Evolutionary conservation across 2,113 vertebrate species (phyloP).

Genomic region (Ciconia stormi): DNA sequence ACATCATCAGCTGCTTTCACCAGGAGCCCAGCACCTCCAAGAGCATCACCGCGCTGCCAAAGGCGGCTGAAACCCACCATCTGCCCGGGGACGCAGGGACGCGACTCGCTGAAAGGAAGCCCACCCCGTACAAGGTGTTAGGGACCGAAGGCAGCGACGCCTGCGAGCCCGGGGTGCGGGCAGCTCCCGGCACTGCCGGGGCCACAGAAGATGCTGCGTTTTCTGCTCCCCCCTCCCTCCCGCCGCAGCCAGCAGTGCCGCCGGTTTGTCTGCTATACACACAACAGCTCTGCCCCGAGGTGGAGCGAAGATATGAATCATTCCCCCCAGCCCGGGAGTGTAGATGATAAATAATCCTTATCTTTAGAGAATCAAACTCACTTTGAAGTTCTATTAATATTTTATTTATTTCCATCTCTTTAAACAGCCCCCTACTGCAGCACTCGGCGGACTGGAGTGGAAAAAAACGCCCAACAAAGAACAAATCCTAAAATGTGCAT

Average conservation of each 20-base stretch:
- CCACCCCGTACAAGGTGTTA: fast-evolving
- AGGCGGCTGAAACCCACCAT: not conserved
- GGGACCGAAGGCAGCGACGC: not conserved
- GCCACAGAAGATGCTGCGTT: not conserved
- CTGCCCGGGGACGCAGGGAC: not conserved
- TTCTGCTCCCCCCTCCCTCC: not conserved
- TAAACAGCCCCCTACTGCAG: not conserved
- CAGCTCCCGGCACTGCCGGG: not conserved
- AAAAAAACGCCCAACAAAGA: not conserved
- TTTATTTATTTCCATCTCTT: not conserved
- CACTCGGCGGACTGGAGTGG: not conserved
- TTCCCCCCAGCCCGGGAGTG: not conserved
- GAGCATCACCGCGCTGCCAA: not conserved
- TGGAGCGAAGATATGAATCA: not conserved
- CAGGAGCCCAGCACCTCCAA: not conserved
- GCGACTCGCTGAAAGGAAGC: not conserved
- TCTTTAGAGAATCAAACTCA: not conserved
- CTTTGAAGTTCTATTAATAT: not conserved
- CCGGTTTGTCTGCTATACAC: not conserved
- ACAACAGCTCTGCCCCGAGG: not conserved
- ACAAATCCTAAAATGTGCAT: fast-evolving
- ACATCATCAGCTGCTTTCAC: not conserved
- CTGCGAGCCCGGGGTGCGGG: fast-evolving
- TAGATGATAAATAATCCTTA: not conserved
- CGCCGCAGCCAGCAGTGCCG: not conserved